These are phyloP conservation scores for Lacerta bilineata DNA, from an alignment of 2,797 vertebrate species.

Conservation along the genomic window DNA sequence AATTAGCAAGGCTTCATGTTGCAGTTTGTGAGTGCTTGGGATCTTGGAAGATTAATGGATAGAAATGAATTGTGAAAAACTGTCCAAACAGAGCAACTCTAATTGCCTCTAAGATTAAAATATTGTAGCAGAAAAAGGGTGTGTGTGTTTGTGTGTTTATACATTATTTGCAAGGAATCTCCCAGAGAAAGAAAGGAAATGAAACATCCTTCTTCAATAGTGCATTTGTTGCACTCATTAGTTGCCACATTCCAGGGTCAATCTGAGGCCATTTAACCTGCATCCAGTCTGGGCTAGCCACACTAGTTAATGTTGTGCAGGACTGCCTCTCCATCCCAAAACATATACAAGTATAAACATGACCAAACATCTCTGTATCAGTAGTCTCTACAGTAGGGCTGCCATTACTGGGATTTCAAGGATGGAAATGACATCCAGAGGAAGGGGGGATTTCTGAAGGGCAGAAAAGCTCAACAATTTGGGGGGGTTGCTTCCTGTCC, in stretches of 20 bases:
- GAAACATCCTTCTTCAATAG: constrained; percentile 9
- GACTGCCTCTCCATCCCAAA: neutral
- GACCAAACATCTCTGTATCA: neutral
- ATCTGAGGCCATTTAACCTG: neutral
- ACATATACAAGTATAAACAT: neutral
- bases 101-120: constrained; percentile 53
- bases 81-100: constrained; percentile 42
- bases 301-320: neutral
- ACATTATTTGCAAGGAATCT: constrained; percentile 11
- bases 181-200: neutral
- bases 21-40: constrained; percentile 53
- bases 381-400: neutral
- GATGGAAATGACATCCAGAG: too few relatives aligned
- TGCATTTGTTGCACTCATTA: neutral
- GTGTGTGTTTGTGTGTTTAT: neutral
- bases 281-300: neutral
- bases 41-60: constrained; percentile 65
- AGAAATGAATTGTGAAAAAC: constrained; percentile 58
- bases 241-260: constrained; percentile 4
- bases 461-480: too few relatives aligned
- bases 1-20: constrained; percentile 64
- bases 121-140: neutral
- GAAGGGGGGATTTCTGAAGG: too few relatives aligned
- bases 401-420: too few relatives aligned
- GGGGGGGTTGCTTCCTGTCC: too few relatives aligned